phyloP scores from a whole-genome alignment of 2,888 invertebrate species.

The Corythucha ciliata region DNA sequence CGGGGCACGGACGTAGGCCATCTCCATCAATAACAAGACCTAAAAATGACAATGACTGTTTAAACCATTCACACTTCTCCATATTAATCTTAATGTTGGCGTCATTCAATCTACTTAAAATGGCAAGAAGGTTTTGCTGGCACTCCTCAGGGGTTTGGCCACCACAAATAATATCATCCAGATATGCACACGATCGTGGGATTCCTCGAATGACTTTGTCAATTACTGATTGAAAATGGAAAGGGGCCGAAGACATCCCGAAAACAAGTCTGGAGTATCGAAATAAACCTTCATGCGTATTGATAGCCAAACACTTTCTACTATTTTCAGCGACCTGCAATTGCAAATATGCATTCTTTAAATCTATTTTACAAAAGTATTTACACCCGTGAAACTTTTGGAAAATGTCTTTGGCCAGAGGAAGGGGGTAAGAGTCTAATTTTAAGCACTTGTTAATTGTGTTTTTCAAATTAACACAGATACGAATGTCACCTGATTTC shows the following conservation, averaged over 20 bases:
- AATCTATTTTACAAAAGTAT: slow-evolving; percentile 12
- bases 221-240: slow-evolving; percentile 7
- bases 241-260: slow-evolving; percentile 2
- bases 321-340: not conserved
- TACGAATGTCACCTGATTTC: slow-evolving; percentile 17
- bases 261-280: not conserved
- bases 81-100: not conserved
- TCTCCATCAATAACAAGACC: not conserved
- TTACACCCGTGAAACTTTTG: slow-evolving; percentile 7
- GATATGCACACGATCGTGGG: not conserved
- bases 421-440: slow-evolving; percentile 22
- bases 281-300: slow-evolving; percentile 8
- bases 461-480: not conserved
- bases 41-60: not conserved
- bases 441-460: slow-evolving; percentile 17
- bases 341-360: slow-evolving; percentile 1
- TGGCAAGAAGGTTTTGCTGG: not conserved
- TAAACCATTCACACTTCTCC: not conserved
- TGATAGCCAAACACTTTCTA: not conserved
- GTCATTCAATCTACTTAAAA: not conserved
- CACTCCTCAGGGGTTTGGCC: not conserved
- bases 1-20: not conserved
- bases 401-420: slow-evolving; percentile 19
- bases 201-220: not conserved
- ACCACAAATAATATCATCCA: slow-evolving; percentile 8